A percentile compares a stretch with the other conserved stretches of the same genome.
These are phyloP conservation scores for Geotrypetes seraphini DNA, from an alignment of 2,797 vertebrate genomes.

Conservation along the genomic window DNA sequence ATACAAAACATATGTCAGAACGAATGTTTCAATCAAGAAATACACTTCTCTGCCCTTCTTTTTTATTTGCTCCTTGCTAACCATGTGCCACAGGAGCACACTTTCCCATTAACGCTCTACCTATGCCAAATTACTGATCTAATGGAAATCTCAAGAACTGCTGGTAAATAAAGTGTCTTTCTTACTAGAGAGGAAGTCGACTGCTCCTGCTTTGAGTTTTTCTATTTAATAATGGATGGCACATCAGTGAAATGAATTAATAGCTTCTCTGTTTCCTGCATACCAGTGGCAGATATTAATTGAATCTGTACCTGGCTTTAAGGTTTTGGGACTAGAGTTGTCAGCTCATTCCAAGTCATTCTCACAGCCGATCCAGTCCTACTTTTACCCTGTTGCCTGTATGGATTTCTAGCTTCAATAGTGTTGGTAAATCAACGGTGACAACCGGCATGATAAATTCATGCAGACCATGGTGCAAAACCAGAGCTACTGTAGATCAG, in stretches of 20 bases:
- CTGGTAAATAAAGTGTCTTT: conserved; percentile 26
- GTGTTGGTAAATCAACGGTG: no score
- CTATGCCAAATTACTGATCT: conserved; percentile 25
- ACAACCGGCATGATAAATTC: no score
- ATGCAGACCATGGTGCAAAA: no score
- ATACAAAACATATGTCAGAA: not conserved
- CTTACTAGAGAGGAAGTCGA: not conserved
- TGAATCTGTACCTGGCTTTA: no score
- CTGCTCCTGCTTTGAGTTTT: conserved; percentile 15
- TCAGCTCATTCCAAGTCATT: no score
- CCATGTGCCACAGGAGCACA: conserved; percentile 14
- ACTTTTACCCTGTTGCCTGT: no score
- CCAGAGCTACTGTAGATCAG: no score
- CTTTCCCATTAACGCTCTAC: conserved; percentile 24
- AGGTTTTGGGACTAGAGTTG: no score
- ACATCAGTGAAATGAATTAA: conserved; percentile 2
- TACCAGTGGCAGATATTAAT: conserved; percentile 6
- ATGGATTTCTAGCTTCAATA: no score
- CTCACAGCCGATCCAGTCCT: no score
- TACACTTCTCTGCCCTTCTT: conserved; percentile 4
- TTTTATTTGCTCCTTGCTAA: conserved; percentile 13
- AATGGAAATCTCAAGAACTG: conserved; percentile 24
- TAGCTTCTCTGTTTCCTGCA: conserved; percentile 11
- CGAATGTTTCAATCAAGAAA: not conserved
- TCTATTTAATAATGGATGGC: not conserved